Evolutionary conservation across 2,888 invertebrate species (phyloP).

Genomic region (Tinea trinotella): DNA sequence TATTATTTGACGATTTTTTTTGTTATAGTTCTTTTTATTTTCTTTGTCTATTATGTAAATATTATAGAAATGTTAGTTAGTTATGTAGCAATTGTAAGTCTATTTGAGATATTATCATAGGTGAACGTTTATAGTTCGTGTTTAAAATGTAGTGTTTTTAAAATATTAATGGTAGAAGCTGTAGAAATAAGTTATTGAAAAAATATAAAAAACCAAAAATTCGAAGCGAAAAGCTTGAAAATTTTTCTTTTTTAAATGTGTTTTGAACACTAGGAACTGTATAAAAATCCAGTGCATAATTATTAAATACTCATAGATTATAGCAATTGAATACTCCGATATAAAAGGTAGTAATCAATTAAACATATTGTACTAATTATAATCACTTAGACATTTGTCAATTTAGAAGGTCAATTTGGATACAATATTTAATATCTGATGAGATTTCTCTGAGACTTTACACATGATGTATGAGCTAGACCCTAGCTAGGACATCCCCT

Average conservation of each 20-base stretch:
- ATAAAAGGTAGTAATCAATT: neutral
- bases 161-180: slow-evolving; percentile 39
- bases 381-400: neutral
- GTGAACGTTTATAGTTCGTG: neutral
- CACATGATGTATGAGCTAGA: no score
- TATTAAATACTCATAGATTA: slow-evolving; percentile 59
- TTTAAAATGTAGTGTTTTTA: slow-evolving; percentile 15
- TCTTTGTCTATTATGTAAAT: neutral
- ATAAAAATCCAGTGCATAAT: slow-evolving; percentile 35
- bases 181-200: slow-evolving; percentile 48
- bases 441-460: neutral
- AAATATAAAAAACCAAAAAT: slow-evolving; percentile 51
- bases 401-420: neutral
- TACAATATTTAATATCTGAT: no score
- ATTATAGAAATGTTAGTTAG: neutral
- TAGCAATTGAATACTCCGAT: slow-evolving; percentile 22
- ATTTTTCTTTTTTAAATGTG: slow-evolving; percentile 48
- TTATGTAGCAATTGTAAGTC: neutral
- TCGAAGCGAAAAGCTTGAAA: slow-evolving; percentile 69
- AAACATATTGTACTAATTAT: neutral
- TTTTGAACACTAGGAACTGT: slow-evolving; percentile 60
- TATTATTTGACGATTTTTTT: neutral
- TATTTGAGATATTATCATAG: neutral
- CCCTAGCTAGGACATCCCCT: no score
- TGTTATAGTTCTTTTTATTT: neutral